Evolutionary conservation across 2,797 vertebrate genomes (phyloP), one percentile per base, ranked within the genome.

Genomic region (Decapterus maruadsi): DNA sequence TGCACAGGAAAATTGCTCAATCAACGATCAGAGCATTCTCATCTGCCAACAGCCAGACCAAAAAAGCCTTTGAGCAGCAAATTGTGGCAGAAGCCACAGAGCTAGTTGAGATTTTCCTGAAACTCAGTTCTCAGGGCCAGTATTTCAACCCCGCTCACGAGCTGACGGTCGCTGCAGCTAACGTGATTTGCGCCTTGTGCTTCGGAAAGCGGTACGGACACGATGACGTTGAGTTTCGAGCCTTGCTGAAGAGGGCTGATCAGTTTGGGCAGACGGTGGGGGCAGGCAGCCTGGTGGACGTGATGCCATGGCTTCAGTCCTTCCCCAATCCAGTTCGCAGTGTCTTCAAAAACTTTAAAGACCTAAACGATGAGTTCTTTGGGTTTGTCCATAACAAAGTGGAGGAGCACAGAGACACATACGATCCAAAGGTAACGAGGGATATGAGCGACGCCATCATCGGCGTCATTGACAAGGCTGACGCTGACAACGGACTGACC

Each of bases 271-370:
- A 95, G 89, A 95, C 95, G 0, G 94, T 96, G n/a, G 96, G 96
- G 2, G 96, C 95, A 0, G 96, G 96, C 56, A 97, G 96, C 79
- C 31, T 97, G 83, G 95, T 97, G n/a, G 96, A 97, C 2, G 91
- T 96, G 42, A 94, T 97, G 94, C 96, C 96, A 2, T 97, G 96
- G 96, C 92, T 97, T 12, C 94, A 94, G 82, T 78, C 48, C 62
- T 96, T 97, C 75, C 96, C 96, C 17, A 97, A 96, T 82, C 96
- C 96, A 0, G 94, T 97, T 17, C 92, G 94, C 19, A 92, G 84
- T 1, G 31, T 95, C 59, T 96, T 95, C 86, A 91, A 84, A 3
- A 94, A 73, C 81, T 97, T 97, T 81, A 93, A 94, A 77, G 67
- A 86, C 1, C 86, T 96, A 43, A 97, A 95, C 71, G 4, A 46